Evolutionary conservation across 2,113 vertebrate genomes (phyloP), one percentile per base, ranked within the genome.

Genomic region (Miniopterus natalensis): DNA sequence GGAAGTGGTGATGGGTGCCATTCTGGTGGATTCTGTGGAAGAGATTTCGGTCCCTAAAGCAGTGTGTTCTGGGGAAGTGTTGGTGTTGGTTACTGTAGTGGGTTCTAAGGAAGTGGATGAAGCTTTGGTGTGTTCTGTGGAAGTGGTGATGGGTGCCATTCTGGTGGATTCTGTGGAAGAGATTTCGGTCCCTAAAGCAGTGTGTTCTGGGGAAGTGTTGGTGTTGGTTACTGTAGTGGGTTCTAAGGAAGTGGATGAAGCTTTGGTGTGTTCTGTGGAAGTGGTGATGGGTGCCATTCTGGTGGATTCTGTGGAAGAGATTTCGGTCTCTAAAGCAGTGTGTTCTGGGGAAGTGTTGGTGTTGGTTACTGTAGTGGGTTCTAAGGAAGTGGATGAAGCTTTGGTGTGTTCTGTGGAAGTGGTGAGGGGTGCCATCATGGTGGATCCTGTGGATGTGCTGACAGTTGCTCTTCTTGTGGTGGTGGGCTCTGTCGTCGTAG

Each of bases 21-120:
- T 61, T 61, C 23, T 27, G 25, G 20, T 80, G n/a, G n/a, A 6
- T 36, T 55, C 20, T n/a, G 40, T 59, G 51, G n/a, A 12, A 14
- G 6, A 7, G 3, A 2, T 25, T 23, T 21, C 36, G 2, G 31
- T 25, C 57, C 5, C 1, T 25, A 0, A 29, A 1, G 42, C 63
- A 3, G 15, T 31, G 57, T 25, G 21, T 59, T 29, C 55, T 40
- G 36, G 25, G 13, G 14, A 15, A 59, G n/a, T 78, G 10, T 27
- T 27, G 10, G 9, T n/a, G 51, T 1, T 42, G 14, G 25, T 8
- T 42, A 11, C 59, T 8, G 18, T 29, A 5, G 45, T 71, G n/a
- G 17, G 51, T 80, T 57, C 18, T 36, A 6, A 5, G 18, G 47
- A 18, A 55, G 18, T 2, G 25, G 10, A 12, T 15, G 3, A 5